phyloP scores from a whole-genome alignment of 1,140 invertebrate species.

The Pachyrhynchus sulphureomaculatus region DNA sequence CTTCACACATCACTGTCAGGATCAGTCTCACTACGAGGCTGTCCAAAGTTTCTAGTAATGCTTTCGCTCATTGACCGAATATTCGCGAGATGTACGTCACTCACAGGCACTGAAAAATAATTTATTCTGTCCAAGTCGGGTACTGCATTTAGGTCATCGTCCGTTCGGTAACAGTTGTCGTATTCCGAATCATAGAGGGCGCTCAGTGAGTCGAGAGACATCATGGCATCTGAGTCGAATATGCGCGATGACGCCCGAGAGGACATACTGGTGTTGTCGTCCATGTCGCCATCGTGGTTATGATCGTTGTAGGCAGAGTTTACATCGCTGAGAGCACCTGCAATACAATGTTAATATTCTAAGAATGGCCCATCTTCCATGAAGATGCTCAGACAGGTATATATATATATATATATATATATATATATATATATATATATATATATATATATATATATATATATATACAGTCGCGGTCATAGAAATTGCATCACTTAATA shows the following conservation, averaged over 20 bases:
- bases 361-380: too few relatives aligned
- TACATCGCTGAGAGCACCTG: conserved; percentile 76
- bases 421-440: too few relatives aligned
- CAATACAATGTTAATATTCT: conserved; percentile 11
- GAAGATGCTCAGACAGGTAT: too few relatives aligned
- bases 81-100: conserved; percentile 74
- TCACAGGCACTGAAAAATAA: conserved; percentile 55
- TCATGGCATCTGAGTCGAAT: conserved; percentile 72
- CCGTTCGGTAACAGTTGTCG: conserved; percentile 61
- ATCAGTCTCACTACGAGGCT: conserved; percentile 63
- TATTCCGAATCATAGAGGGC: conserved; percentile 85
- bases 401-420: too few relatives aligned
- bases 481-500: too few relatives aligned
- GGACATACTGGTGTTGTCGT: conserved; percentile 75
- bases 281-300: conserved; percentile 72
- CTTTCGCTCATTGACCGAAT: conserved; percentile 73
- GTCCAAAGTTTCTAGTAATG: conserved; percentile 73
- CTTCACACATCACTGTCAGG: conserved; percentile 63
- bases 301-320: conserved; percentile 79
- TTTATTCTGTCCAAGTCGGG: conserved; percentile 50
- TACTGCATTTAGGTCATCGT: conserved; percentile 51
- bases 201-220: conserved; percentile 76
- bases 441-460: too few relatives aligned
- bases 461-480: too few relatives aligned
- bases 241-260: conserved; percentile 76